phyloP scores from a whole-genome alignment of 2,888 invertebrate genomes.

The Chymomyza amoena region DNA sequence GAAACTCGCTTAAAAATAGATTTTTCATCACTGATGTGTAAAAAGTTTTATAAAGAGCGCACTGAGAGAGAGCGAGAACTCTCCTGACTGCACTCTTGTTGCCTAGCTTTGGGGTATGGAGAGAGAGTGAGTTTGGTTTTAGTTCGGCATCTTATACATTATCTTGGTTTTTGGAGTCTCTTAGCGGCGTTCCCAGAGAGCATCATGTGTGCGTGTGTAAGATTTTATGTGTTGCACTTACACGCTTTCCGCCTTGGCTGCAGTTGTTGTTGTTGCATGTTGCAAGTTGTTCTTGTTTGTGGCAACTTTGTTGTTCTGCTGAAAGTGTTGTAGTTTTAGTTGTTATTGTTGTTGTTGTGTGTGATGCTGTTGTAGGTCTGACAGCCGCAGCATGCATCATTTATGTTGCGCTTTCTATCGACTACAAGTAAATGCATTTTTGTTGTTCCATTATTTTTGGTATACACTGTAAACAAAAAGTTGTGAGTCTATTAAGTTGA shows the following conservation, averaged over 20 bases:
- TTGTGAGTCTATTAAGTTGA: too few species aligned
- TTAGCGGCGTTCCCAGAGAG: not conserved
- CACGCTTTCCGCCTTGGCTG: slow-evolving; percentile 13
- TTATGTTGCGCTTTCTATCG: slow-evolving; percentile 31
- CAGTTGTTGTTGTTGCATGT: slow-evolving; percentile 9
- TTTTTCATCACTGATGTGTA: slow-evolving; percentile 21
- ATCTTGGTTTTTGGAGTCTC: not conserved
- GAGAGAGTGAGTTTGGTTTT: not conserved
- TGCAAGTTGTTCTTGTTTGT: slow-evolving; percentile 6
- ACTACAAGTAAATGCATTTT: not conserved
- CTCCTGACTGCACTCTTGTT: not conserved
- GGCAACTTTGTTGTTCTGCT: slow-evolving; percentile 12
- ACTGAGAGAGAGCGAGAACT: not conserved
- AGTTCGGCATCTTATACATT: not conserved
- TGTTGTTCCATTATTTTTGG: not conserved
- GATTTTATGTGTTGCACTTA: slow-evolving; percentile 15
- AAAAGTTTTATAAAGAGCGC: slow-evolving; percentile 21
- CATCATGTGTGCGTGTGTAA: slow-evolving; percentile 12
- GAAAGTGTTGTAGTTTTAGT: not conserved
- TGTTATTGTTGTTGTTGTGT: slow-evolving; percentile 27
- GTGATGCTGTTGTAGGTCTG: not conserved
- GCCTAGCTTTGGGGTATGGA: not conserved
- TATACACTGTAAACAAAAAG: too few species aligned
- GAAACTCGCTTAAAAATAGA: slow-evolving; percentile 19
- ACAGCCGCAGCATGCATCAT: slow-evolving; percentile 47